A percentile compares a stretch with the other conserved stretches of the same genome.
Conservation (phyloP, 53 echinoderm and acorn worm genomes). For the Hippasteria phrygiana region DNA sequence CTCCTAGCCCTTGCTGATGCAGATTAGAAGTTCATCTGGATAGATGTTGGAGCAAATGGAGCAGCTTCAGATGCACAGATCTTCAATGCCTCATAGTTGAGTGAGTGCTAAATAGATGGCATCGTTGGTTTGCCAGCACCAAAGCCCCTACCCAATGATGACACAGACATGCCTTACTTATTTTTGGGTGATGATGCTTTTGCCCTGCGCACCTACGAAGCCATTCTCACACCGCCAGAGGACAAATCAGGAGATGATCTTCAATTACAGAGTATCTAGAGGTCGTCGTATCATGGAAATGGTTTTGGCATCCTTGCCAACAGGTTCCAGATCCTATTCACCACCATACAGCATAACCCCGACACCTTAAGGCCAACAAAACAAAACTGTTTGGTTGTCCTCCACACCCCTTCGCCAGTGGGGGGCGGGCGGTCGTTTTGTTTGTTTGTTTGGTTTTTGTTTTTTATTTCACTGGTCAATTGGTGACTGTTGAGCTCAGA, state of each 20-base stretch:
- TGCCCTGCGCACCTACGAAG: constrained; percentile 48
- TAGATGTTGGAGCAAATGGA: constrained; percentile 54
- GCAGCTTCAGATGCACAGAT: constrained; percentile 54
- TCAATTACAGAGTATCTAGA: constrained; percentile 54
- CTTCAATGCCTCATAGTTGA: constrained; percentile 52
- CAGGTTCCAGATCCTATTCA: constrained; percentile 21
- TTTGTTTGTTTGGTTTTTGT: too few relatives aligned
- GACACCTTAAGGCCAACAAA: too few relatives aligned
- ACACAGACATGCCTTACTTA: background rate
- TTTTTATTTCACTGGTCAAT: too few relatives aligned
- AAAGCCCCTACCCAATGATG: constrained; percentile 37
- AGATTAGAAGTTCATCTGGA: constrained; percentile 57
- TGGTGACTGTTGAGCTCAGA: too few relatives aligned
- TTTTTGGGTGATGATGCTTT: too few relatives aligned
- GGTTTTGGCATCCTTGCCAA: constrained; percentile 42
- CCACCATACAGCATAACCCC: constrained; percentile 13
- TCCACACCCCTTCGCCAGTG: too few relatives aligned
- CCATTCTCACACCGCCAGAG: constrained; percentile 22
- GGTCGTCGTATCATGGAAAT: constrained; percentile 37
- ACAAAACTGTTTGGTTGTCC: too few relatives aligned
- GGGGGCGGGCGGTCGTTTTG: too few relatives aligned
- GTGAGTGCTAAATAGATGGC: background rate
- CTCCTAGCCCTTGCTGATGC: constrained; percentile 61
- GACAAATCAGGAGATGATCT: background rate
- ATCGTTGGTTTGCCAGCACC: constrained; percentile 54